Evolutionary conservation across 2,888 invertebrate genomes (phyloP).

Genomic region (Acleris cristana): DNA sequence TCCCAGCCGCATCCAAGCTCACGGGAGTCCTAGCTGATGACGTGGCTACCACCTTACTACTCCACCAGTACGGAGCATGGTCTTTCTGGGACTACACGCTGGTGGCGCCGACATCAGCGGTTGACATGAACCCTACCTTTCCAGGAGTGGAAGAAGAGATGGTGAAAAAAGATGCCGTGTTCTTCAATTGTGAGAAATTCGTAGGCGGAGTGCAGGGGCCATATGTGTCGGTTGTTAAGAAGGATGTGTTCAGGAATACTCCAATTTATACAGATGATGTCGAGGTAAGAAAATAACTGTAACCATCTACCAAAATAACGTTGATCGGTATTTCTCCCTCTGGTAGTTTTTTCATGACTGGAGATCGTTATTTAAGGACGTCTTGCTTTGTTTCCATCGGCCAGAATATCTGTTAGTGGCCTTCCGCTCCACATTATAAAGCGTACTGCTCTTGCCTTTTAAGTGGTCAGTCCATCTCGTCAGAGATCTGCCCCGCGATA

Average conservation of each 20-base stretch:
- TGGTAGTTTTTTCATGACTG: too few species aligned
- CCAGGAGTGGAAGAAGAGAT: slow-evolving; percentile 87
- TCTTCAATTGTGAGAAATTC: slow-evolving; percentile 95
- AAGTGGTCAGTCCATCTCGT: too few species aligned
- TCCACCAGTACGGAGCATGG: slow-evolving; percentile 92
- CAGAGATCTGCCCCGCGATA: too few species aligned
- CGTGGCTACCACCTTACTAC: slow-evolving; percentile 89
- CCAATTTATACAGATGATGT: slow-evolving; percentile 69
- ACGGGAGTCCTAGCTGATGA: slow-evolving; percentile 94
- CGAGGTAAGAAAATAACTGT: slow-evolving; percentile 61
- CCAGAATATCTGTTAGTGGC: too few species aligned
- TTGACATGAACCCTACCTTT: slow-evolving; percentile 93
- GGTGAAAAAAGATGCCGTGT: slow-evolving; percentile 93
- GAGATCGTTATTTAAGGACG: too few species aligned
- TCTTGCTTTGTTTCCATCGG: too few species aligned
- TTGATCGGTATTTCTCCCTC: too few species aligned
- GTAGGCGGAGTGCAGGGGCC: slow-evolving; percentile 95
- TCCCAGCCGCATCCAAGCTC: slow-evolving; percentile 94
- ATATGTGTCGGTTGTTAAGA: slow-evolving; percentile 83
- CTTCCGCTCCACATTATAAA: too few species aligned
- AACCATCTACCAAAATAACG: too few species aligned
- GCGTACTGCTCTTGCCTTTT: too few species aligned
- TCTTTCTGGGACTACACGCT: slow-evolving; percentile 96
- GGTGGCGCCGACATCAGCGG: slow-evolving; percentile 90
- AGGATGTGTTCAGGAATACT: slow-evolving; percentile 74